Evolutionary conservation across 2,113 vertebrate genomes (phyloP), one percentile per base, ranked within the genome.

Genomic region (Pollimyrus isidori): DNA sequence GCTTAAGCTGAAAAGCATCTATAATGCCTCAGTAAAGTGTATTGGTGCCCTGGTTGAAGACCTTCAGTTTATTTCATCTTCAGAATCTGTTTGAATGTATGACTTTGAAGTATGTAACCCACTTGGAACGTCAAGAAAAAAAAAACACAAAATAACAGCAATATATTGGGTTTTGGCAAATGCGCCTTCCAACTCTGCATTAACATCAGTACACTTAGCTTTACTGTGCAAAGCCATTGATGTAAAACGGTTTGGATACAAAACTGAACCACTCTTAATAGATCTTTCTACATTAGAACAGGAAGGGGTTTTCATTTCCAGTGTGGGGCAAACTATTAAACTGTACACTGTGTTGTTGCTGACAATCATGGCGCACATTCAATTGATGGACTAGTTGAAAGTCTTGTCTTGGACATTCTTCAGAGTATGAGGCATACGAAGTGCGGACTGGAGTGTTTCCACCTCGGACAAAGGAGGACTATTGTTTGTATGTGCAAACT

Each of bases 191-290:
- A 49, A 49, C 48, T 49, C 48, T 49, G 48, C 48, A 49, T 49
- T 49, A 49, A 49, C 48, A n/a, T 92, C 89, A 89, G 56, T 91
- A 86, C 85, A 92, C 49, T 52, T 92, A 65, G 89, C 91, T 90
- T 86, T 92, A 82, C 89, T 90, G 86, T 90, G 88, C 49, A 92
- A 91, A 90, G 58, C 90, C 89, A 88, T 73, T 69, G 90, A 93
- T 92, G 90, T 91, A 7, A 91, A 88, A 89, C 30, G 3, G 39
- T 89, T 48, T 48, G 46, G 46, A 48, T 48, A 48, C 46, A 10
- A 48, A 48, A 48, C 46, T 19, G 88, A 90, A 50, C 90, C 90
- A 26, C 88, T 91, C 86, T 90, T 89, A 58, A 91, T 91, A 86
- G 48, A 92, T 82, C 87, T 92, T 90, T 56, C 17, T 3, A 90